These are phyloP conservation scores for Macrosteles quadrilineatus DNA, from an alignment of 1,140 invertebrate species.

Conservation along the genomic window DNA sequence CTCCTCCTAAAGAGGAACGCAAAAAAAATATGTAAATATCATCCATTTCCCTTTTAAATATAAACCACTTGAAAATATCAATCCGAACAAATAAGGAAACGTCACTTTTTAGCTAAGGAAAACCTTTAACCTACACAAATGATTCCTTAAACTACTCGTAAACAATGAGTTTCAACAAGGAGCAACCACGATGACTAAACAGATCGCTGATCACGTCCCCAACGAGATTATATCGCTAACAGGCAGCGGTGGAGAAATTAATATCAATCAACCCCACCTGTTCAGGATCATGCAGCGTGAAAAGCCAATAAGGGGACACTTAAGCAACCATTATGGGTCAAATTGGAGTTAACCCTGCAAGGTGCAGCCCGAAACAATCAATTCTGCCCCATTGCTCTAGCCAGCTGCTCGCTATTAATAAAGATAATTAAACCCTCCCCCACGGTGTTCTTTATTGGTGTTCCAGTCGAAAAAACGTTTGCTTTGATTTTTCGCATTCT, in stretches of 20 bases:
- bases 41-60: no score
- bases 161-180: no score
- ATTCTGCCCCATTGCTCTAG: conserved; percentile 13
- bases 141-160: no score
- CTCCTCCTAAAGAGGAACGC: no score
- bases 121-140: no score
- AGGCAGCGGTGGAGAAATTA: conserved; percentile 13
- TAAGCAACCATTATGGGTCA: conserved; percentile 12
- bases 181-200: no score
- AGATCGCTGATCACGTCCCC: neutral
- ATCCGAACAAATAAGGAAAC: no score
- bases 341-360: conserved; percentile 21
- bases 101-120: no score
- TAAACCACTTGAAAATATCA: no score
- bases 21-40: no score
- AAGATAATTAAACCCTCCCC: conserved; percentile 20
- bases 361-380: conserved; percentile 19
- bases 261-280: conserved; percentile 19
- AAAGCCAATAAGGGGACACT: conserved; percentile 10
- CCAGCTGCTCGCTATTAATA: conserved; percentile 21
- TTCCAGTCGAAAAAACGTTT: conserved; percentile 4
- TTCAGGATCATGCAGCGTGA: conserved; percentile 8
- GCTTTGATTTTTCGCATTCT: conserved; percentile 11
- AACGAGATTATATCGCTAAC: conserved; percentile 7
- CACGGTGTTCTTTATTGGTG: conserved; percentile 8